Evolutionary conservation across 2,888 invertebrate genomes (phyloP).

Genomic region (Leptothorax acervorum): DNA sequence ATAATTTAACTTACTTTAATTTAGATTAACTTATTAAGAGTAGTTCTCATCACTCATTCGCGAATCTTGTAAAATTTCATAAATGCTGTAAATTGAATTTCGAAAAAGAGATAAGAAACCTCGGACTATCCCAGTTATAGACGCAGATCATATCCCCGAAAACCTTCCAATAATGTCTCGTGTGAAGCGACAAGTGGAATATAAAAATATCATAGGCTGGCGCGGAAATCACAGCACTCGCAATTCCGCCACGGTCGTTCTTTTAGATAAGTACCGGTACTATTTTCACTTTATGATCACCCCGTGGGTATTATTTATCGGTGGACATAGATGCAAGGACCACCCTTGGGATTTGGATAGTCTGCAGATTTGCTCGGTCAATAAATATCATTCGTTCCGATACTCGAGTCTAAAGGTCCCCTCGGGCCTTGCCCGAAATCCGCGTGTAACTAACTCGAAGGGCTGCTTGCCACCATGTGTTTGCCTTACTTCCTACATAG

Average conservation of each 20-base stretch:
- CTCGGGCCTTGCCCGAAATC: constrained; percentile 64
- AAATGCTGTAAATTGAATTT: background rate
- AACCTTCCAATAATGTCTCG: background rate
- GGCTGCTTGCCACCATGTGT: constrained; percentile 76
- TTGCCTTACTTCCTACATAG: constrained; percentile 66
- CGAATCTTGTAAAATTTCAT: background rate
- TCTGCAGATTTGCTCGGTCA: constrained; percentile 83
- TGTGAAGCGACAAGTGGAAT: constrained; percentile 22
- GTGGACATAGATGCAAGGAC: constrained; percentile 76
- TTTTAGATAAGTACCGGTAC: constrained; percentile 67
- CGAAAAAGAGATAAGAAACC: background rate
- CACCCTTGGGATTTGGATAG: constrained; percentile 84
- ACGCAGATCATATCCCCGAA: background rate
- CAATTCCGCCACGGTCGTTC: constrained; percentile 58
- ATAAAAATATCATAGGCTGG: constrained; percentile 67
- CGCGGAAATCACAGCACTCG: constrained; percentile 1
- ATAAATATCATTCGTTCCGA: constrained; percentile 86
- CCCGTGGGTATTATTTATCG: constrained; percentile 80
- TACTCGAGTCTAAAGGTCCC: constrained; percentile 81
- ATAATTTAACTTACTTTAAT: background rate
- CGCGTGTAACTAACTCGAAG: constrained; percentile 79
- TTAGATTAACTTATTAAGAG: background rate
- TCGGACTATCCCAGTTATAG: background rate
- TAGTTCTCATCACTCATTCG: background rate
- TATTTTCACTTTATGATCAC: constrained; percentile 79